Base-by-base conservation (phyloP, 2,888 invertebrate species). In the Eulithis testata region DNA sequence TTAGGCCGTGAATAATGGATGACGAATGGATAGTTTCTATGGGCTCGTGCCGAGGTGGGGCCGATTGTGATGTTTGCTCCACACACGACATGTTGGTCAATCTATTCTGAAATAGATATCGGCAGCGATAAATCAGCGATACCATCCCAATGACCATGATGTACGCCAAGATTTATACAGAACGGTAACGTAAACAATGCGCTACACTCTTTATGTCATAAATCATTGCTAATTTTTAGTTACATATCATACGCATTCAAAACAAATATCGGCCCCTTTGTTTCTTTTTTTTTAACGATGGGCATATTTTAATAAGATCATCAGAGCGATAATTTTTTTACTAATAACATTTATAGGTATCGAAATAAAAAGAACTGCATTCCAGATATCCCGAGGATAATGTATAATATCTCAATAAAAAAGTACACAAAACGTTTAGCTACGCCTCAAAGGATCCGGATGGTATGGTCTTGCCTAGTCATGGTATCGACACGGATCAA, bases 1-100 rank as follows among this genome's bases (percentile, higher is more conserved):
- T 92, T 90, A 88, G 91, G 88, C 91, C 92, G 92, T 93, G 92
- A 85, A 93, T 93, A 93, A 93, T 91, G 89, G 89, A 91, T 92
- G 93, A 93, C 88, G 91, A 88, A 93, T 92, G 89, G 87, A 78
- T 80, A 81, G 88, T 86, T 88, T 90, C 87, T 86, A 86, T 89
- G 82, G 76, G 83, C 86, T 85, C 86, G 88, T 87, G 89, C 83
- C 79, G 86, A 89, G 90, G 90, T 88, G 87, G 89, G 88, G 90
- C 82, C 78, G 76, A 84, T 89, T 87, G 86, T 86, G 73, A 70
- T 74, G 75, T 76, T 72, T 75, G 78, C 80, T 78, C 79, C 78
- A 81, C 79, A 83, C 79, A 76, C 76, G 76, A 71, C 76, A 78
- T 78, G 76, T 77, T 75, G 72, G 72, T 72, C 70, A 69, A 67